Evolutionary conservation across 2,113 vertebrate species (phyloP), one percentile per base, ranked within the genome.

Genomic region (Hypanus sabinus): DNA sequence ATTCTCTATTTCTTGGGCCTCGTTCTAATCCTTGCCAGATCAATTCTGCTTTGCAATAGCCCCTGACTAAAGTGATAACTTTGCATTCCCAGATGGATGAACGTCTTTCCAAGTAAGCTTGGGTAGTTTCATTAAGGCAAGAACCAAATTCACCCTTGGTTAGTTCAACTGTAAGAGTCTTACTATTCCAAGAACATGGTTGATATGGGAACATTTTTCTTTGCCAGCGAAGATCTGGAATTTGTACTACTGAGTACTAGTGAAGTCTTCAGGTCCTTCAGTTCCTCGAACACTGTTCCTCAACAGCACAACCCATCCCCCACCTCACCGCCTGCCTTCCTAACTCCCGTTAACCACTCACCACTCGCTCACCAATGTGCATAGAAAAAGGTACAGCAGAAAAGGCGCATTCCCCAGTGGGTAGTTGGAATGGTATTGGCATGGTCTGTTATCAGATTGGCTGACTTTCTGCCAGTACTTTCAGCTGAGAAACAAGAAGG

Each of bases 401-500:
- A 33, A 55, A 24, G 11, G 85, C 85, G 18, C 57, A 90, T 65
- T 90, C 62, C 85, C 16, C 85, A 65, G 60, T 90, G 85, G 85
- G 60, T 65, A 60, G 60, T 65, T 60, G 12, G n/a, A 90, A 90
- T 90, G 60, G 85, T 62, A 33, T 90, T 90, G 85, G 85, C 57
- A 90, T 14, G 65, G 85, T 5, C 55, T 30, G 11, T 57, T 27
- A 60, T 46, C 38, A 83, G 46, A 65, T 65, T 65, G 85, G 30
- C 30, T 33, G 62, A 18, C 18, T 71, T 12, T 30, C 60, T 90
- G 60, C 60, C 60, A 65, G 20, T 16, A 14, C 5, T 62, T 90
- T 88, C 24, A 90, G 85, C 60, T 30, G n/a, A 90, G 55, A 14
- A 62, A 60, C 83, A 62, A 88, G 60, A n/a, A 33, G 11, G 1